phyloP scores from a whole-genome alignment of 2,797 vertebrate species.

The Podargus strigoides region DNA sequence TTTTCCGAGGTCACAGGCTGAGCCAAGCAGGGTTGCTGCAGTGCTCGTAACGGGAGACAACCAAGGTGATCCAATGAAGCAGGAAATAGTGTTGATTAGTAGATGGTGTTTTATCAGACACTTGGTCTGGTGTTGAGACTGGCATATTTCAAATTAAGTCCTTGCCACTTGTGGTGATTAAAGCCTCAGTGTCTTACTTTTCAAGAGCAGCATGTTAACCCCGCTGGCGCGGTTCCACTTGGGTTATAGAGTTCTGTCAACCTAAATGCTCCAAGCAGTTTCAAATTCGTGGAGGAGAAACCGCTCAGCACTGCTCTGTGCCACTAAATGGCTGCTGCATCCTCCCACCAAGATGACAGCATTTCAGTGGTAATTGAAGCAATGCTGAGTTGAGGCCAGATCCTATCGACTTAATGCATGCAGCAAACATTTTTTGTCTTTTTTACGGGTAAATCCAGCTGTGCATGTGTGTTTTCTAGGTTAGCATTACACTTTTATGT shows the following conservation, averaged over 20 bases:
- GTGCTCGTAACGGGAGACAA: too few relatives aligned
- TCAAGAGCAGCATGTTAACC: conserved; percentile 31
- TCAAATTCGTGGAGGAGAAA: conserved; percentile 1
- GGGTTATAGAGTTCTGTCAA: conserved; percentile 46
- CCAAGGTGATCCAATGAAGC: not conserved
- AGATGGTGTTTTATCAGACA: not conserved
- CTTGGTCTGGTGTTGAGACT: not conserved
- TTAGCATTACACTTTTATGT: not conserved
- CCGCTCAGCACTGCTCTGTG: not conserved
- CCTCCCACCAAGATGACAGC: not conserved
- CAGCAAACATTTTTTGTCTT: not conserved
- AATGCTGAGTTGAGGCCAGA: not conserved
- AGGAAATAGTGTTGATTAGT: not conserved
- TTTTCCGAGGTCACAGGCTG: not conserved
- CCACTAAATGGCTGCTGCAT: accelerated
- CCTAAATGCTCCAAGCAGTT: conserved; percentile 21
- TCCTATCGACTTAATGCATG: not conserved
- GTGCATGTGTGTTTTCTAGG: not conserved
- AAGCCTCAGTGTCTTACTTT: conserved; percentile 22
- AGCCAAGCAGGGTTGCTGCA: not conserved
- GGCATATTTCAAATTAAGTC: conserved; percentile 38
- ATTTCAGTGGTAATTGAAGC: not conserved
- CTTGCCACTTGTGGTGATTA: conserved; percentile 40
- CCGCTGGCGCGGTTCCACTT: not conserved
- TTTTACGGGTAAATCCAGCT: not conserved